Percentiles rank a stretch among this genome's conserved stretches.
These are phyloP conservation scores for Pollenia griseotomentosa DNA, from an alignment of 2,888 invertebrate genomes.

Conservation along the genomic window DNA sequence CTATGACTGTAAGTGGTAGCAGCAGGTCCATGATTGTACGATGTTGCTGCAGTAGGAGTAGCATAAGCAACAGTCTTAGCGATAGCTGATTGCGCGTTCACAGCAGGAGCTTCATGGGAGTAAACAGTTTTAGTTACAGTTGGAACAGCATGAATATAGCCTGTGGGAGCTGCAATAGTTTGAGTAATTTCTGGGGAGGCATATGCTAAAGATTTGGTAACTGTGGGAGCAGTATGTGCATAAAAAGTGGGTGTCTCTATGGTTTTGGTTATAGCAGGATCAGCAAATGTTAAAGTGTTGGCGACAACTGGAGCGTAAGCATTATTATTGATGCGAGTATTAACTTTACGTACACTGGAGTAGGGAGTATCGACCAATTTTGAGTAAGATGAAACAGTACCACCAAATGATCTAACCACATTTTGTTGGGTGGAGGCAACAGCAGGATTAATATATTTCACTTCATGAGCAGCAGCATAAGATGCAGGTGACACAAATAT, in stretches of 20 bases:
- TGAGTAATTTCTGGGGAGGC: conserved; percentile 46
- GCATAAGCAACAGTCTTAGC: conserved; percentile 76
- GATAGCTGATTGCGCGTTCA: conserved; percentile 73
- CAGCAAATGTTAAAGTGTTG: conserved; percentile 75
- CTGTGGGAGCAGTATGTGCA: conserved; percentile 62
- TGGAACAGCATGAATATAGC: conserved; percentile 72
- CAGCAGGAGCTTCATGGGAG: conserved; percentile 44
- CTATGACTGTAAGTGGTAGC: conserved; percentile 68
- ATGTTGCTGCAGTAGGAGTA: conserved; percentile 74
- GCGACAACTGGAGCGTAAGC: conserved; percentile 80
- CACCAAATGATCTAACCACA: conserved; percentile 86
- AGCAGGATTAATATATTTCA: conserved; percentile 80
- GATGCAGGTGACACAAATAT: conserved; percentile 84
- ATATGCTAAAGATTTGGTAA: conserved; percentile 77
- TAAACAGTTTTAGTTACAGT: conserved; percentile 74
- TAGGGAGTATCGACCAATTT: conserved; percentile 87
- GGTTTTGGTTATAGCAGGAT: conserved; percentile 75
- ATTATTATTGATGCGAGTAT: conserved; percentile 86
- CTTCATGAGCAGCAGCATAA: conserved; percentile 75
- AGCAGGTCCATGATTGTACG: conserved; percentile 75
- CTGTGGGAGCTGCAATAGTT: conserved; percentile 78
- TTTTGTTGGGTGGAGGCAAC: conserved; percentile 85
- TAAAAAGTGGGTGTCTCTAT: conserved; percentile 79
- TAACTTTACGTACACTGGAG: conserved; percentile 86
- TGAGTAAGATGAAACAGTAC: conserved; percentile 86